Conservation (phyloP, 2,797 vertebrate species). For the Danionella dracula region DNA sequence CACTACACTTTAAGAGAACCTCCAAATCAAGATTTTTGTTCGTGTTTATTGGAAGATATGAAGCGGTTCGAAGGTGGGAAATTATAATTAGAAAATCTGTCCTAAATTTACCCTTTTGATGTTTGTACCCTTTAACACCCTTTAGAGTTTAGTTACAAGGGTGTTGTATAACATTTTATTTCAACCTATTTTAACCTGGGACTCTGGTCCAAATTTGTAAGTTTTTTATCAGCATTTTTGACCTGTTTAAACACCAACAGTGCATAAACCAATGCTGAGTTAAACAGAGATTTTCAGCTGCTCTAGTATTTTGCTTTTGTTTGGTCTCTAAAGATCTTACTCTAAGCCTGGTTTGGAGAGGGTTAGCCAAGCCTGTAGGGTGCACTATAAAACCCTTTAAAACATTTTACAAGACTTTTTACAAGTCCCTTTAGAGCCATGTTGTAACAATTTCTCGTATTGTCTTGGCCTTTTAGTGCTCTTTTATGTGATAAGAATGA, state of each 20-base stretch:
- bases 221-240: slow-evolving; percentile 16
- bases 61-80: no score
- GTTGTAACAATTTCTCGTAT: slow-evolving; percentile 45
- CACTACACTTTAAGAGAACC: no score
- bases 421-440: slow-evolving; percentile 53
- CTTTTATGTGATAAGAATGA: slow-evolving; percentile 30
- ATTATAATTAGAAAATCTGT: no score
- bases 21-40: no score
- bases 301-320: slow-evolving; percentile 27
- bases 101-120: no score
- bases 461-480: slow-evolving; percentile 40
- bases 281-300: background rate
- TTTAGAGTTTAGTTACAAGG: no score
- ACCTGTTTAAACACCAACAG: slow-evolving; percentile 7
- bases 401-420: slow-evolving; percentile 58
- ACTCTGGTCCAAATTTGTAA: no score
- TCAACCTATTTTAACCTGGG: no score
- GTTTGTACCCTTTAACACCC: no score
- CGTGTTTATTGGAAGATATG: no score
- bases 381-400: slow-evolving; percentile 43
- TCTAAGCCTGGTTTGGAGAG: slow-evolving; percentile 17
- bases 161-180: no score
- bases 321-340: slow-evolving; percentile 33
- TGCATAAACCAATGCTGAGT: background rate
- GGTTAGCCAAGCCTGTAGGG: slow-evolving; percentile 33